A percentile compares a stretch with the other conserved stretches of the same genome.
Evolutionary conservation across 2,888 invertebrate genomes (phyloP).

Genomic region (Spisula solida): DNA sequence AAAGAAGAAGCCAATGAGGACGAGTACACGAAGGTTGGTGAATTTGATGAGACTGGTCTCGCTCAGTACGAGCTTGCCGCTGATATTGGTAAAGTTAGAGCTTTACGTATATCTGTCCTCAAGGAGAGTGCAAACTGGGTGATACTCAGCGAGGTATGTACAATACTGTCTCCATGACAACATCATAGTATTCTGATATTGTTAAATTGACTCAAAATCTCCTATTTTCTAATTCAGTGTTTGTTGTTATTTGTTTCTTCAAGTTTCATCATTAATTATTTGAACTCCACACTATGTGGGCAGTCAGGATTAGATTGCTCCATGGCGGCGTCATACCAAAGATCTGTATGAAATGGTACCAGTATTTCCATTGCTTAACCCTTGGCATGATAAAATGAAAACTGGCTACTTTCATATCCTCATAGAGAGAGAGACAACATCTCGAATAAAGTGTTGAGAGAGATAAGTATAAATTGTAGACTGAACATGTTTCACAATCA

Average conservation of each 20-base stretch:
- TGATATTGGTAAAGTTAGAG: constrained; percentile 91
- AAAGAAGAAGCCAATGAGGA: constrained; percentile 89
- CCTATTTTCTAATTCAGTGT: not conserved
- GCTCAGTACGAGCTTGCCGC: constrained; percentile 92
- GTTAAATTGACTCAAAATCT: not conserved
- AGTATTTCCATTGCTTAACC: too few relatives aligned
- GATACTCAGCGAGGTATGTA: constrained; percentile 95
- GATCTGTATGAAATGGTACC: too few relatives aligned
- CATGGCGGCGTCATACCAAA: too few relatives aligned
- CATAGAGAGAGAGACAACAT: too few relatives aligned
- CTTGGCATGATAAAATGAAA: too few relatives aligned
- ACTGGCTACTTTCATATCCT: too few relatives aligned
- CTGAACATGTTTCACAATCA: too few relatives aligned
- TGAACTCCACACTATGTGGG: too few relatives aligned
- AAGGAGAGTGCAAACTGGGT: constrained; percentile 96
- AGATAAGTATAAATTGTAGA: too few relatives aligned
- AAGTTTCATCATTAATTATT: too few relatives aligned
- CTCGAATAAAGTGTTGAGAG: too few relatives aligned
- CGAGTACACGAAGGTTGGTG: constrained; percentile 91
- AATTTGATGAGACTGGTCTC: constrained; percentile 94
- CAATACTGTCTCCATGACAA: not conserved
- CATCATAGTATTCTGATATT: not conserved
- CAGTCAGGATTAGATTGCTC: too few relatives aligned
- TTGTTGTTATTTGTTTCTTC: not conserved
- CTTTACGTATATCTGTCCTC: constrained; percentile 93